Evolutionary conservation across 2,888 invertebrate species (phyloP).

Genomic region (Junonia oenone): DNA sequence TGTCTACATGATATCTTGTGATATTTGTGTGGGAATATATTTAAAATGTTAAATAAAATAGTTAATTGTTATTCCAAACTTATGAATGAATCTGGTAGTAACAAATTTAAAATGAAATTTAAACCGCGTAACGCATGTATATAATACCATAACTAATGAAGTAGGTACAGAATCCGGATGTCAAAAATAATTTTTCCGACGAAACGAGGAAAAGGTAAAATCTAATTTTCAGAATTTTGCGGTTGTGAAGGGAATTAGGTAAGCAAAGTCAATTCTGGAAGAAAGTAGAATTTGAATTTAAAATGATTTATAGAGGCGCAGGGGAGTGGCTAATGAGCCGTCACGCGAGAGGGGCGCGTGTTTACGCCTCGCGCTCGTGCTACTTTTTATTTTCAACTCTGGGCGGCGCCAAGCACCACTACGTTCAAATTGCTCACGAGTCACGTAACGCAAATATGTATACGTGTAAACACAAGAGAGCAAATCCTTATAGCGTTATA

Average conservation of each 20-base stretch:
- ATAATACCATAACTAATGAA: slow-evolving; percentile 41
- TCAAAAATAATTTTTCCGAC: slow-evolving; percentile 56
- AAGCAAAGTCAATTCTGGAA: slow-evolving; percentile 75
- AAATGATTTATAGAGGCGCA: slow-evolving; percentile 76
- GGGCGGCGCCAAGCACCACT: slow-evolving; percentile 48
- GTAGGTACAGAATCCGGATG: slow-evolving; percentile 43
- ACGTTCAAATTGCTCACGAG: slow-evolving; percentile 30
- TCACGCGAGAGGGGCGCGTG: slow-evolving; percentile 75
- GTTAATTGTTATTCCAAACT: too few relatives aligned
- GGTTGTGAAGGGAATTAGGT: slow-evolving; percentile 69
- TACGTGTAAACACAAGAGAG: not conserved
- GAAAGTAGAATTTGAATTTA: slow-evolving; percentile 78
- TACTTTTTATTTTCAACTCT: slow-evolving; percentile 54
- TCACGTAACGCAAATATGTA: slow-evolving; percentile 15
- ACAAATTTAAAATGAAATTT: not conserved
- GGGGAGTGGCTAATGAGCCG: slow-evolving; percentile 78
- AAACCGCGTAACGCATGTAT: slow-evolving; percentile 42
- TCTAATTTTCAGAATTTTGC: slow-evolving; percentile 73
- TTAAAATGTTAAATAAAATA: too few relatives aligned
- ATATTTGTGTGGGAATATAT: slow-evolving; percentile 13
- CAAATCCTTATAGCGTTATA: not conserved
- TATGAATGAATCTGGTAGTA: too few relatives aligned
- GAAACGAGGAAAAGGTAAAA: slow-evolving; percentile 59
- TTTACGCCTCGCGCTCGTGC: slow-evolving; percentile 58
- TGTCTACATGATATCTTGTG: slow-evolving; percentile 30